Base-by-base conservation (phyloP, 2,888 invertebrate species). In the Drosophila phalerata region DNA sequence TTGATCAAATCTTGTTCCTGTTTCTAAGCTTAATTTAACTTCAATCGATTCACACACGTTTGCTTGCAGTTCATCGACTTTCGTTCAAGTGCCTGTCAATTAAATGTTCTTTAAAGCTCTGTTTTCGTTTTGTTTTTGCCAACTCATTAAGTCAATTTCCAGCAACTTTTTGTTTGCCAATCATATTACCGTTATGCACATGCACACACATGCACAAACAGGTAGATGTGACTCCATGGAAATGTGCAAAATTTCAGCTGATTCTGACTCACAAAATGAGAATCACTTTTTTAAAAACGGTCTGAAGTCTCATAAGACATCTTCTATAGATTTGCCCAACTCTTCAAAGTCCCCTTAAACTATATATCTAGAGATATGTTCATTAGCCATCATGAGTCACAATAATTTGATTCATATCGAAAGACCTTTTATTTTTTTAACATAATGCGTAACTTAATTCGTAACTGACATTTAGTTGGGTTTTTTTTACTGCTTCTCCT, bases 381-480 rank as follows among this genome's bases (percentile, higher is more conserved):
- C 5, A 30, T 38, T 47, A 30, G 30, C 5, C 10, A 15, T 38
- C 22, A 38, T 75, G 75, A 75, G 10, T 75, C 75, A 75, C 34
- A 49, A 30, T 28, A 11, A 28, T 67, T 56, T 28, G 43, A 22
- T 68, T 60, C 22, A 17, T 53, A n/a, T 9, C 5, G 15, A 10
- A 37, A 65, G 1, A 48, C 22, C 32, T 17, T 28, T 38, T 42
- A 32, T 37, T 42, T 37, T 37, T 64, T 81, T 77, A 64, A 71
- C 77, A 63, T 28, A 68, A 70, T 66, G 67, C 67, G 63, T 84
- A 68, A 66, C 66, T 58, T 61, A 52, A 64, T 68, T 75, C 60
- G 47, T 58, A 67, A 55, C 49, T 66, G 64, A 25, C 62, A 62
- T 61, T 66, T 53, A 34, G 62, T 62, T 49, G 43, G 32, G 61